phyloP scores from a whole-genome alignment of 2,113 vertebrate species.

The Dicerorhinus sumatrensis region DNA sequence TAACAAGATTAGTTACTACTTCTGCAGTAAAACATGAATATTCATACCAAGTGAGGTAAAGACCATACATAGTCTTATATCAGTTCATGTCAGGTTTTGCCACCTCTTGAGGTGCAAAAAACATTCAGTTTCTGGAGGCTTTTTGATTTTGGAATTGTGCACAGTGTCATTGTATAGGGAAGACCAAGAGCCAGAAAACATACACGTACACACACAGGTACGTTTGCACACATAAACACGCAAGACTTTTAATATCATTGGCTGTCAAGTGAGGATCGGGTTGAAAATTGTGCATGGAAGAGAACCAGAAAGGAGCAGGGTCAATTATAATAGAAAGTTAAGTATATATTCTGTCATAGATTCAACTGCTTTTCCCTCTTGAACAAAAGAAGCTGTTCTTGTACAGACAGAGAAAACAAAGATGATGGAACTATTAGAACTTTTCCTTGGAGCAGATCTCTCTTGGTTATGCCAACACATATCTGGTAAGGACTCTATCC shows the following conservation, averaged over 20 bases:
- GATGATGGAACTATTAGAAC: background rate
- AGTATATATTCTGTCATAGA: background rate
- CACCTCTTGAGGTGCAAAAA: background rate
- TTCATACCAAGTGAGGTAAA: conserved; percentile 45
- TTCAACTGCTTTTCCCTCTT: background rate
- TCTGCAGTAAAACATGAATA: conserved; percentile 54
- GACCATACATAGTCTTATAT: conserved; percentile 19
- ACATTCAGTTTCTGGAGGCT: background rate
- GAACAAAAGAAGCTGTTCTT: conserved; percentile 9
- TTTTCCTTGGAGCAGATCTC: background rate
- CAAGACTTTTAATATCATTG: background rate
- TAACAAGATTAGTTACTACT: conserved; percentile 58
- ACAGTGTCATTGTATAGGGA: background rate
- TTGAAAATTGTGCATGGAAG: background rate
- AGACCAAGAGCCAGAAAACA: background rate
- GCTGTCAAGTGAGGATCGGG: background rate
- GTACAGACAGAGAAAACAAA: background rate
- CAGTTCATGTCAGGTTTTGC: background rate
- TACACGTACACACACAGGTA: background rate
- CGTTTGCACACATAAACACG: background rate
- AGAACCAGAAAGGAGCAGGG: background rate
- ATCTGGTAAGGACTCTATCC: background rate
- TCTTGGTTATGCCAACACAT: background rate
- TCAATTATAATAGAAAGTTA: background rate
- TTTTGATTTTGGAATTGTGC: background rate